Percentiles rank a stretch among this genome's conserved stretches.
Evolutionary conservation across 1,140 invertebrate species (phyloP).

Genomic region (Piezodorus guildinii): DNA sequence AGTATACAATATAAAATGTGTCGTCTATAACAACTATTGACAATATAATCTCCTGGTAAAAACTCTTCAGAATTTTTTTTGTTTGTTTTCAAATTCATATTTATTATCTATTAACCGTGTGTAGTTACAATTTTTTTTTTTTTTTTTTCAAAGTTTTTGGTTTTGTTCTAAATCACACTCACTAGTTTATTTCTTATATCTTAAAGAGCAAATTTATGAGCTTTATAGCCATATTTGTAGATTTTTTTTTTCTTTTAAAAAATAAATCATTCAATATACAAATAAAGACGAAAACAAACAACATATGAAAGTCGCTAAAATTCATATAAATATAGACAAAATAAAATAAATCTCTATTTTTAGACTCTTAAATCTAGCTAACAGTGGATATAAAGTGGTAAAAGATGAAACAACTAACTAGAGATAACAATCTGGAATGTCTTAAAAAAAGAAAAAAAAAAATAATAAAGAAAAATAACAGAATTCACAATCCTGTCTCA

Average conservation of each 20-base stretch:
- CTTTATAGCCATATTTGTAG: not conserved
- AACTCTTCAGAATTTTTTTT: not conserved
- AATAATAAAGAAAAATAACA: too few relatives aligned
- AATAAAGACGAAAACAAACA: not conserved
- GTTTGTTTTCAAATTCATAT: not conserved
- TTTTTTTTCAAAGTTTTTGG: too few relatives aligned
- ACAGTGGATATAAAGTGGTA: slow-evolving; percentile 1
- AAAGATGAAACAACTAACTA: slow-evolving; percentile 7
- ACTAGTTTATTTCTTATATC: not conserved
- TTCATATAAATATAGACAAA: not conserved
- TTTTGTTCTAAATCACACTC: not conserved
- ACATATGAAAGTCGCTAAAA: not conserved
- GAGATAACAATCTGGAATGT: slow-evolving; percentile 1
- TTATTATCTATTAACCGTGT: not conserved
- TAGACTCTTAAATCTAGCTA: slow-evolving; percentile 7
- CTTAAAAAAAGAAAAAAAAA: too few relatives aligned
- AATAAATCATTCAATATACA: not conserved
- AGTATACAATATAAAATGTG: slow-evolving; percentile 7
- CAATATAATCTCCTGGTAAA: not conserved
- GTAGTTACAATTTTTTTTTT: too few relatives aligned
- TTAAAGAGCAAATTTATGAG: not conserved
- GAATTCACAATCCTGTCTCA: not conserved
- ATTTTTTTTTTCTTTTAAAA: not conserved
- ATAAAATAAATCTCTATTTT: not conserved
- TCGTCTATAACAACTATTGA: slow-evolving; percentile 4